Conservation (phyloP, 2,888 invertebrate genomes). For the Sphaerophoria rueppellii region DNA sequence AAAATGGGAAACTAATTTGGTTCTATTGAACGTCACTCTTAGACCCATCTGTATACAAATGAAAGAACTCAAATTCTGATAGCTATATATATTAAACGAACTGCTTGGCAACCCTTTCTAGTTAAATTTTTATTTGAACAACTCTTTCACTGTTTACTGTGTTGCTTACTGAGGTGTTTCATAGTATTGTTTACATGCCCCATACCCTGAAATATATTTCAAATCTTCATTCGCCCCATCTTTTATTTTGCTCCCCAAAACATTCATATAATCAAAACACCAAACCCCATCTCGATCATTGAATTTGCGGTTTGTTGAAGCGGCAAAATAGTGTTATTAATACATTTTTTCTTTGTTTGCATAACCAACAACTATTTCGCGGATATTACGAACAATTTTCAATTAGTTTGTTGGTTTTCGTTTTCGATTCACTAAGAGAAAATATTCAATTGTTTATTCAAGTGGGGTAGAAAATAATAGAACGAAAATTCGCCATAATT, state of each 20-base stretch:
- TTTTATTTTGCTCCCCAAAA: conserved; percentile 16
- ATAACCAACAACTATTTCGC: conserved; percentile 6
- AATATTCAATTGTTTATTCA: conserved; percentile 7
- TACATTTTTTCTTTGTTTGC: conserved; percentile 19
- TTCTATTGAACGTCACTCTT: too few species aligned
- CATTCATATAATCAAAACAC: background rate
- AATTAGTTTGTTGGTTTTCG: conserved; percentile 25
- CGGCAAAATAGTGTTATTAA: conserved; percentile 4
- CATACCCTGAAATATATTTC: background rate
- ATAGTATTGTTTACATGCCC: background rate
- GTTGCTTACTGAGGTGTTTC: conserved; percentile 8
- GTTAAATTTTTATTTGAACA: background rate
- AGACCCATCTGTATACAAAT: too few species aligned
- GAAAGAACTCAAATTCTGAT: too few species aligned
- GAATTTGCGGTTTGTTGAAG: conserved; percentile 3
- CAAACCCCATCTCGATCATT: background rate
- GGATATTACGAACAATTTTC: conserved; percentile 21
- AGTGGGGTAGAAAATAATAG: conserved; percentile 28
- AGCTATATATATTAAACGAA: too few species aligned
- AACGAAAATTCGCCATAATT: conserved; percentile 12
- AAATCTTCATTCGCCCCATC: background rate
- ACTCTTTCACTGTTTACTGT: conserved; percentile 11
- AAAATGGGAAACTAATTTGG: too few species aligned
- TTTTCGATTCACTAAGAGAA: conserved; percentile 31
- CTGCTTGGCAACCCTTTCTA: background rate